phyloP scores from a whole-genome alignment of 2,113 vertebrate species.

The Protomyctophum bolini region DNA sequence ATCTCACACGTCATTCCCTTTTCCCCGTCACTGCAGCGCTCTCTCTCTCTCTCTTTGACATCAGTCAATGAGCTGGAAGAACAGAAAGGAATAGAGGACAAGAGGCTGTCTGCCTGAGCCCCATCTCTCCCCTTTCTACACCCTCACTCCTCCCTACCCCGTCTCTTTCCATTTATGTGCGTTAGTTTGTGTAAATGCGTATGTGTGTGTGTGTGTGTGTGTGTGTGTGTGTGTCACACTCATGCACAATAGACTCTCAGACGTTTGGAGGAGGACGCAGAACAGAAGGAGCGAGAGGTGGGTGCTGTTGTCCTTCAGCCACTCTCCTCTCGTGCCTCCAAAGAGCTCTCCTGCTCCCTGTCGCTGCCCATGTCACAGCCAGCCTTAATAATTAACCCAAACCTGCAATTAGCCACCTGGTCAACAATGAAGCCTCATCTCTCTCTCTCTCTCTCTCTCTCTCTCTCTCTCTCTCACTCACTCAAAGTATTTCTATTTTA shows the following conservation, averaged over 20 bases:
- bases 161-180: constrained; percentile 30
- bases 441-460: no score
- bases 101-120: constrained; percentile 49
- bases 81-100: constrained; percentile 33
- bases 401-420: constrained; percentile 65
- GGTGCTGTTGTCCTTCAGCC: constrained; percentile 71
- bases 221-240: constrained; percentile 6
- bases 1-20: constrained; percentile 46
- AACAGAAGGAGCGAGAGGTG: constrained; percentile 52
- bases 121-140: constrained; percentile 53
- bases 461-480: no score
- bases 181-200: constrained; percentile 24
- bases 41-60: constrained; percentile 58
- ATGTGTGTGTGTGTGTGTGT: constrained; percentile 3
- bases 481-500: no score
- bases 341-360: constrained; percentile 66
- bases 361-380: constrained; percentile 60
- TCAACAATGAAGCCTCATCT: constrained; percentile 41
- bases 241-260: constrained; percentile 69
- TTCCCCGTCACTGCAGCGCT: constrained; percentile 29
- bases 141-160: constrained; percentile 26
- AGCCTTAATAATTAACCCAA: constrained; percentile 75
- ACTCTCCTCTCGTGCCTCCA: constrained; percentile 66
- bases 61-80: constrained; percentile 72
- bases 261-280: constrained; percentile 60